Evolutionary conservation across 2,113 vertebrate genomes (phyloP), one percentile per base, ranked within the genome.

Genomic region (Hiodon tergisus): DNA sequence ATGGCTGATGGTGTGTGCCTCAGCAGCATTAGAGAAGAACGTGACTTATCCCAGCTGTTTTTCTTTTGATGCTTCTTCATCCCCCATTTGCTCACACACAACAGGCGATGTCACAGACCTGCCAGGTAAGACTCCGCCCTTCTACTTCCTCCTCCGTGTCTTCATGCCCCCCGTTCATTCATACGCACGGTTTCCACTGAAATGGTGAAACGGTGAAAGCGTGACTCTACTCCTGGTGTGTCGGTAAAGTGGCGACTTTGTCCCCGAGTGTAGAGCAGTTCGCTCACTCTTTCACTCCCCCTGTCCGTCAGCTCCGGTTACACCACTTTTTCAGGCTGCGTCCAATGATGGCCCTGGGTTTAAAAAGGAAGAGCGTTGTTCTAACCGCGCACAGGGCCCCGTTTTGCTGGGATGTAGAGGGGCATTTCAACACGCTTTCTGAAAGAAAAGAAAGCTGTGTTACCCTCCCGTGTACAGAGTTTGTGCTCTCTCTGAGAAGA

Each of bases 81-180:
- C 88, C 93, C 90, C 89, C 89, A 92, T 92, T 31, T 92, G 88
- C 88, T 86, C 89, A 89, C 88, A 88, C 87, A 83, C 89, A 83
- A 87, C 95, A 98, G 96, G 95, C 88, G 95, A 95, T 86, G 82
- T 88, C 86, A 82, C 87, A 77, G 95, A 96, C 82, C 88, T 90
- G 79, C 86, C 95, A 95, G 96, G 96, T 96, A 94, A 94, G 94
- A 75, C 67, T 11, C 51, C 77, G 71, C 2, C 72, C 11, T 70
- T 66, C 50, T 76, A 68, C 62, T 47, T 63, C 62, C 65, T 77
- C 72, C 71, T 55, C 60, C 66, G 54, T 55, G 74, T 82, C 52
- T 75, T 67, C 59, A 14, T 59, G 47, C 50, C 17, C 71, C 68
- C 67, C 50, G 51, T 71, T 31, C 59, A 52, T 69, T 6, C 16